Percentiles rank a stretch among this genome's conserved stretches.
Conservation (phyloP, 2,888 invertebrate species). For the Timandra comae region DNA sequence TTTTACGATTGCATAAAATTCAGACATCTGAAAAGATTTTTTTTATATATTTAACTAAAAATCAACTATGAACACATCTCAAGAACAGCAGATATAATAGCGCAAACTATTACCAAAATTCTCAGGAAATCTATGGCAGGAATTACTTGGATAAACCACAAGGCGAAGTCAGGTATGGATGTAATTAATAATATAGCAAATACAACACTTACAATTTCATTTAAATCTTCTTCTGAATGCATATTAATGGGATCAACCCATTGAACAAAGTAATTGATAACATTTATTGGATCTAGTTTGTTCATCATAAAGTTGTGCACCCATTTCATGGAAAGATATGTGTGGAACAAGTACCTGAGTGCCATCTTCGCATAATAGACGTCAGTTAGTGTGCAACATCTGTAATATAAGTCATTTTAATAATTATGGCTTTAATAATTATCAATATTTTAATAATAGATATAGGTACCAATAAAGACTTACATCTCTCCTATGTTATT, state of each 20-base stretch:
- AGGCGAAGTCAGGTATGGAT: no score
- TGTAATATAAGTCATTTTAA: slow-evolving; percentile 14
- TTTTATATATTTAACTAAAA: no score
- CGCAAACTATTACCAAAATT: no score
- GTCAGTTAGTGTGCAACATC: slow-evolving; percentile 47
- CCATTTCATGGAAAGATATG: slow-evolving; percentile 46
- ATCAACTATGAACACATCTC: no score
- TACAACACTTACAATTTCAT: slow-evolving; percentile 29
- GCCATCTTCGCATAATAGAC: slow-evolving; percentile 45
- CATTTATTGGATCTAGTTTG: slow-evolving; percentile 37
- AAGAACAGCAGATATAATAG: no score
- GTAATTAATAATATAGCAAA: neutral
- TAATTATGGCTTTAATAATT: neutral
- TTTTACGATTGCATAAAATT: neutral
- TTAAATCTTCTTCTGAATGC: slow-evolving; percentile 36
- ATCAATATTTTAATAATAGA: neutral
- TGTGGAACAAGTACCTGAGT: slow-evolving; percentile 42
- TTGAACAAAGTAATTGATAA: slow-evolving; percentile 49
- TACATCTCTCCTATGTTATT: neutral
- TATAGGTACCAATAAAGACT: no score
- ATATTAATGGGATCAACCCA: slow-evolving; percentile 46
- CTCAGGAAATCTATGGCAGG: no score
- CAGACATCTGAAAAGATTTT: neutral
- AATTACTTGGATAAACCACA: no score
- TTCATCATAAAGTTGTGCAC: slow-evolving; percentile 25